phyloP scores from a whole-genome alignment of 2,797 vertebrate genomes.

The Onychomys arenicola region DNA sequence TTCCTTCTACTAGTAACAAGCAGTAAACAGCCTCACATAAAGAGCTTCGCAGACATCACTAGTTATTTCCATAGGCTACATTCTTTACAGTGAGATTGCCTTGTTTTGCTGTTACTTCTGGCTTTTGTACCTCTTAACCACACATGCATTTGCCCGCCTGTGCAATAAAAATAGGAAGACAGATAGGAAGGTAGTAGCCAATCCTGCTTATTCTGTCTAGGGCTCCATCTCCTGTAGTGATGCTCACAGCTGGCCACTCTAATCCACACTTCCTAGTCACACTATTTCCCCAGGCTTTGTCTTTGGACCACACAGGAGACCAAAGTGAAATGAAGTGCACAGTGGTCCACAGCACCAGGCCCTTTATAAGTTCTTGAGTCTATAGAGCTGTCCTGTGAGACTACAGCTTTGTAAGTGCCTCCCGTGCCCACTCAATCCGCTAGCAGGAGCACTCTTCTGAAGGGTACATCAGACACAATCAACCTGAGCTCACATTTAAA shows the following conservation, averaged over 20 bases:
- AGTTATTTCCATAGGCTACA: background rate
- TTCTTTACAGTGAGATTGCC: background rate
- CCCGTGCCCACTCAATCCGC: background rate
- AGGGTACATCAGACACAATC: background rate
- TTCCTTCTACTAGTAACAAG: background rate
- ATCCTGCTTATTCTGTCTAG: background rate
- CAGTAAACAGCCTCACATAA: background rate
- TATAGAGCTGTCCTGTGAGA: background rate
- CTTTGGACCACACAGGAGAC: background rate
- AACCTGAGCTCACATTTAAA: constrained; percentile 4
- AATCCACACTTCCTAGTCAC: background rate
- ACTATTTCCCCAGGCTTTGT: background rate
- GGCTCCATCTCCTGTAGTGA: background rate
- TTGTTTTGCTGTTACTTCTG: background rate
- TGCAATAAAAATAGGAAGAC: background rate
- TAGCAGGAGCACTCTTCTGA: background rate
- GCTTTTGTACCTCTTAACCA: background rate
- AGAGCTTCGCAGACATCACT: background rate
- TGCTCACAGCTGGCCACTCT: background rate
- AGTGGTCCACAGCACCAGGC: background rate
- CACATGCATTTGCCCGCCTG: background rate
- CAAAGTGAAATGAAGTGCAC: background rate
- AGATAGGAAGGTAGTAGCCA: background rate
- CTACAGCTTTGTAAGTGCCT: background rate
- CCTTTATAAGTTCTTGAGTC: background rate